Conservation (phyloP, 2,888 invertebrate species). For the Caenorhabditis sinica region DNA sequence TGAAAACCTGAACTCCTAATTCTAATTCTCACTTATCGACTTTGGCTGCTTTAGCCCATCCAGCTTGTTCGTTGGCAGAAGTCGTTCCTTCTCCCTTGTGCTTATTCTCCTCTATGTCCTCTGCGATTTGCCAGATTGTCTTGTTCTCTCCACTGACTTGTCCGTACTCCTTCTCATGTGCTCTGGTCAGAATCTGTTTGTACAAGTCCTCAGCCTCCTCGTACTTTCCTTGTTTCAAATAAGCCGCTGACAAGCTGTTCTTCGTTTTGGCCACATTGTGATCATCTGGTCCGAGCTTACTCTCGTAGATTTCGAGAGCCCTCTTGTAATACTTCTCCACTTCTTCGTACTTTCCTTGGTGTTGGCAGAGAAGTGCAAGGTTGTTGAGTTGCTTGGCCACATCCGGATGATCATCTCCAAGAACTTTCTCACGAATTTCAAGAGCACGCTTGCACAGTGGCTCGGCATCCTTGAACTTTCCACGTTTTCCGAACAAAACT, state of each 20-base stretch:
- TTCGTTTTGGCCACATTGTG: conserved; percentile 99
- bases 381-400: conserved; percentile 99
- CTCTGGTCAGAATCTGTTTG: conserved; percentile 92
- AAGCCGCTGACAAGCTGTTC: conserved; percentile 99
- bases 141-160: conserved; percentile 90
- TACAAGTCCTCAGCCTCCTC: conserved; percentile 98
- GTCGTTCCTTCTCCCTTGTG: conserved; percentile 64
- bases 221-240: conserved; percentile 97
- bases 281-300: conserved; percentile 96
- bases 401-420: conserved; percentile 98
- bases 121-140: conserved; percentile 92
- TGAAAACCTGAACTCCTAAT: no score
- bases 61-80: conserved; percentile 35
- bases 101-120: conserved; percentile 98
- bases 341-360: conserved; percentile 98
- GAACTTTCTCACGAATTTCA: conserved; percentile 96
- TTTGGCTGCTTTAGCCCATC: conserved; percentile 87
- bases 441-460: conserved; percentile 98
- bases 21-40: conserved; percentile 87
- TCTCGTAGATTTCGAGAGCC: conserved; percentile 97
- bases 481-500: conserved; percentile 94
- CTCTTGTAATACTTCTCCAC: conserved; percentile 86
- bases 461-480: conserved; percentile 96
- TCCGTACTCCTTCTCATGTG: conserved; percentile 95
- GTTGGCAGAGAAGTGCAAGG: conserved; percentile 97